phyloP scores from a whole-genome alignment of 2,888 invertebrate genomes.

The Orthosia gracilis region DNA sequence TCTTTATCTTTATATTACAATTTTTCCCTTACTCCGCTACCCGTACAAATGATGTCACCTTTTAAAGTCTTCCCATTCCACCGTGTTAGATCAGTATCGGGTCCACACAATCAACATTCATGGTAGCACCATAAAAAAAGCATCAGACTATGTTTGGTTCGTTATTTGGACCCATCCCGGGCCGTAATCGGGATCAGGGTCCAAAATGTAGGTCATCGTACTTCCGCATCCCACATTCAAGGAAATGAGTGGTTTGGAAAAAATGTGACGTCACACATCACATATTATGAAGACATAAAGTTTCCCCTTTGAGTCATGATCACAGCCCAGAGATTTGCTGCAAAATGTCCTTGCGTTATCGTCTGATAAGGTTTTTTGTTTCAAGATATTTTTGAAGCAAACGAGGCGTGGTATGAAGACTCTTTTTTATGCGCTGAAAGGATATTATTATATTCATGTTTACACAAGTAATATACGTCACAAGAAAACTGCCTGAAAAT shows the following conservation, averaged over 20 bases:
- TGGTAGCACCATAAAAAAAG: conserved; percentile 47
- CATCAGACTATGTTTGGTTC: conserved; percentile 44
- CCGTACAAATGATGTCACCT: conserved; percentile 41
- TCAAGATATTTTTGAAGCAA: conserved; percentile 44
- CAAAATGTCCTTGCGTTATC: conserved; percentile 27
- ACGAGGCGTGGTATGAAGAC: conserved; percentile 35
- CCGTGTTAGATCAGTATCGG: conserved; percentile 39
- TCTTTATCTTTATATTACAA: conserved; percentile 48
- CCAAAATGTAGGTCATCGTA: conserved; percentile 60
- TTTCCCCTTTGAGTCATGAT: conserved; percentile 54
- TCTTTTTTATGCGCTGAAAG: conserved; percentile 39
- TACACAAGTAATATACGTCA: conserved; percentile 31
- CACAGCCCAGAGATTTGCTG: conserved; percentile 37
- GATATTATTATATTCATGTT: conserved; percentile 45
- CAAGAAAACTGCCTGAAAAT: conserved; percentile 21
- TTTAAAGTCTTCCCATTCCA: conserved; percentile 45
- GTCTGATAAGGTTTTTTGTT: conserved; percentile 51
- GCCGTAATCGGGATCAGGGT: conserved; percentile 52
- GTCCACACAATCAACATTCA: conserved; percentile 30
- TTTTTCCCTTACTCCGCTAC: conserved; percentile 25
- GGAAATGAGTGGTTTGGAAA: conserved; percentile 60
- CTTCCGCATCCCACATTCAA: conserved; percentile 48
- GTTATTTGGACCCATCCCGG: conserved; percentile 52
- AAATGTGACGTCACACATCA: conserved; percentile 51
- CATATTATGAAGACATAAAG: conserved; percentile 57